A percentile compares a stretch with the other conserved stretches of the same genome.
Conservation (phyloP, 2,113 vertebrate genomes). For the Chrysochloris asiatica region DNA sequence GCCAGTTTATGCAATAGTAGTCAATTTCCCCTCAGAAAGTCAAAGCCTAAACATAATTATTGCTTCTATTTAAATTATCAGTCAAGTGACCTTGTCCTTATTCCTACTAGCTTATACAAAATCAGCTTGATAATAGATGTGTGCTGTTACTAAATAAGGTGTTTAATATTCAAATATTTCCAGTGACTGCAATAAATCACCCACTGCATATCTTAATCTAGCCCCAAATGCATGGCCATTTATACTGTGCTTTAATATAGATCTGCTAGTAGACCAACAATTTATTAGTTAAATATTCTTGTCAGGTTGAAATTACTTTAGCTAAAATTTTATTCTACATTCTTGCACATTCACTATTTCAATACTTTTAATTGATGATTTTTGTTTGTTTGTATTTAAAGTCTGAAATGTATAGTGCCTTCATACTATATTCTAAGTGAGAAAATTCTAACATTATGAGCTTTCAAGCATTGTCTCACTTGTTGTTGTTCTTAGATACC, state of each 20-base stretch:
- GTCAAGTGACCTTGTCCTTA: conserved; percentile 1
- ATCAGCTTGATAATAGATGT: neutral
- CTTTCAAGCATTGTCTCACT: neutral
- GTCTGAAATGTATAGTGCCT: neutral
- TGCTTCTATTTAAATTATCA: conserved; percentile 28
- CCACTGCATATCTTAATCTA: conserved; percentile 30
- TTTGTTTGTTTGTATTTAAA: neutral
- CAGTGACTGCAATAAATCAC: conserved; percentile 48
- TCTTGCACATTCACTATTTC: neutral
- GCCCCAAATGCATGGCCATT: neutral
- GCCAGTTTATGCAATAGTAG: neutral
- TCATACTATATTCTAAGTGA: neutral
- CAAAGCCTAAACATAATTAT: neutral
- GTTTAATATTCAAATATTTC: conserved; percentile 53
- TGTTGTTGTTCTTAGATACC: no score
- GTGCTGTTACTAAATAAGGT: conserved; percentile 25
- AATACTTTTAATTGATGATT: neutral
- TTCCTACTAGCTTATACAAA: conserved; percentile 31
- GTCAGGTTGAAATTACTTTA: neutral
- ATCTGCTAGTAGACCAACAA: neutral
- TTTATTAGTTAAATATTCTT: conserved; percentile 1
- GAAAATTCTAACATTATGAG: neutral
- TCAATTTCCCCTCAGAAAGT: neutral
- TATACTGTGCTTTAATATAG: neutral
- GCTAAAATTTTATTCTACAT: neutral